Evolutionary conservation across 2,113 vertebrate species (phyloP).

Genomic region (Colaptes auratus): DNA sequence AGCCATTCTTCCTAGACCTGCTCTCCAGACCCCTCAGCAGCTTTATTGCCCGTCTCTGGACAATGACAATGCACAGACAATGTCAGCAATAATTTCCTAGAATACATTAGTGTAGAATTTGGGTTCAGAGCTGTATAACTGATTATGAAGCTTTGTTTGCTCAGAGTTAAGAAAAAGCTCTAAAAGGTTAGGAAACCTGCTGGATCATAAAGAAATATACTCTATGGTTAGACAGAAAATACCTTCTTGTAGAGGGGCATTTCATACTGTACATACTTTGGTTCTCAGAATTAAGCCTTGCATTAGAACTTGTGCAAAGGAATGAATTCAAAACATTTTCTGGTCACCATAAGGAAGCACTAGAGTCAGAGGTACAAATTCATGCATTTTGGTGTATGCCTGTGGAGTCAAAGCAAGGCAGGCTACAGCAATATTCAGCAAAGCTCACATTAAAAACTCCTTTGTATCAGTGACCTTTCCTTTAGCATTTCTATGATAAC

Average conservation of each 20-base stretch:
- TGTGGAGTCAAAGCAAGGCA: constrained; percentile 13
- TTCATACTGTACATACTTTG: background rate
- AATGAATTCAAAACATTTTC: background rate
- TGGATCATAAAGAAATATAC: background rate
- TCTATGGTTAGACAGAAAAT: background rate
- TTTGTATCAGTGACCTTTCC: constrained; percentile 42
- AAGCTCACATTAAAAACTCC: constrained; percentile 11
- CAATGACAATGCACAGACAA: no score
- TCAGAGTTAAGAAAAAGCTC: background rate
- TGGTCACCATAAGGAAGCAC: constrained; percentile 17
- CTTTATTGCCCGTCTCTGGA: no score
- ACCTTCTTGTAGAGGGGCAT: background rate
- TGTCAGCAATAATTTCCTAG: background rate
- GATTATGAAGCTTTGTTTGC: background rate
- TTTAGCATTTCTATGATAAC: constrained; percentile 58
- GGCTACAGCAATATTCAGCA: constrained; percentile 28
- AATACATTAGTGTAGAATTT: background rate
- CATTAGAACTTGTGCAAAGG: background rate
- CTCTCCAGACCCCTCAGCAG: no score
- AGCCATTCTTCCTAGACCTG: no score
- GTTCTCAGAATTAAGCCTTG: background rate
- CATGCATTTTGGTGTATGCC: constrained; percentile 33
- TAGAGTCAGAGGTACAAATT: constrained; percentile 50
- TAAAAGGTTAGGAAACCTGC: background rate
- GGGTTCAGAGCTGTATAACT: background rate